Conservation (phyloP, 2,797 vertebrate genomes). For the Scarus forsteni region DNA sequence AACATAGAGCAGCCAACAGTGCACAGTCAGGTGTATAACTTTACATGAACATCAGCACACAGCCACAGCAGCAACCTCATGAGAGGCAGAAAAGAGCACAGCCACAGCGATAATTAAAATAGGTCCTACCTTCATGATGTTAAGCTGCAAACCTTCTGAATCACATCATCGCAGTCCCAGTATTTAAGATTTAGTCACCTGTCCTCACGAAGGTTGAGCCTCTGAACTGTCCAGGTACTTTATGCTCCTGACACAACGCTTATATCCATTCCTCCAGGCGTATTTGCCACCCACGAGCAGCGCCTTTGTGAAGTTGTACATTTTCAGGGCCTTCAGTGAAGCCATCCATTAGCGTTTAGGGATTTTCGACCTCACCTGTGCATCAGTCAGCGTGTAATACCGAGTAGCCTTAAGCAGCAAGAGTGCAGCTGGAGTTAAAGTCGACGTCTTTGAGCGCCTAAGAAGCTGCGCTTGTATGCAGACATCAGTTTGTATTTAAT, state of each 20-base stretch:
- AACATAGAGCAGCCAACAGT: too few species aligned
- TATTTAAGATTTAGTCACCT: background rate
- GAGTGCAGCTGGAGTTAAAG: too few species aligned
- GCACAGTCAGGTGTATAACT: background rate
- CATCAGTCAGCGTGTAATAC: too few species aligned
- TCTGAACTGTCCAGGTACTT: background rate
- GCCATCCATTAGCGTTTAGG: too few species aligned
- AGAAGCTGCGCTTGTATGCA: too few species aligned
- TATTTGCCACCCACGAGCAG: too few species aligned
- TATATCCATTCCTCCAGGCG: background rate
- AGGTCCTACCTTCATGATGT: background rate
- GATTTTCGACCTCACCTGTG: too few species aligned
- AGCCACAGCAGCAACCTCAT: background rate
- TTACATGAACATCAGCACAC: background rate
- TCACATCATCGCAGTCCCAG: background rate
- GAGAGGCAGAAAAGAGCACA: background rate
- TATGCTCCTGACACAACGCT: background rate
- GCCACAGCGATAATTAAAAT: background rate
- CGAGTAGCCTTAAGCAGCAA: too few species aligned
- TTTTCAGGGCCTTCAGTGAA: too few species aligned
- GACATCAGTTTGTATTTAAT: too few species aligned
- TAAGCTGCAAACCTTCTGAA: background rate
- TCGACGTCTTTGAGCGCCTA: background rate
- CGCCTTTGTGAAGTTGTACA: too few species aligned
- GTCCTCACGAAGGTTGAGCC: background rate